A percentile compares a stretch with the other conserved stretches of the same genome.
phyloP scores from a whole-genome alignment of 2,797 vertebrate genomes.

The Labroides dimidiatus region DNA sequence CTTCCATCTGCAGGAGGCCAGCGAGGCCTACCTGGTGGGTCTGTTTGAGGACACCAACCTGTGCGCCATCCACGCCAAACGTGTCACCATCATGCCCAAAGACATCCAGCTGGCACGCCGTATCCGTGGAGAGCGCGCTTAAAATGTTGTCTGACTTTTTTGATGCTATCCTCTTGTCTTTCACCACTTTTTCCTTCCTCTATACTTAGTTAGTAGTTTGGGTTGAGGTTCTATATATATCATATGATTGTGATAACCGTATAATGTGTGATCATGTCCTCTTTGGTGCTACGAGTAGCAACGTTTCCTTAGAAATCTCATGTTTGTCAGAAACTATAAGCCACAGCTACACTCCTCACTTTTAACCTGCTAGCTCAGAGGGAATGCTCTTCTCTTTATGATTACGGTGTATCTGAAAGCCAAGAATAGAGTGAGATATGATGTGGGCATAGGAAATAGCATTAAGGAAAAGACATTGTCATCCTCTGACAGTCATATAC shows the following conservation, averaged over 20 bases:
- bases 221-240: conserved; percentile 78
- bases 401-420: conserved; percentile 57
- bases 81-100: conserved; percentile 92
- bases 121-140: conserved; percentile 89
- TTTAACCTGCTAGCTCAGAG: conserved; percentile 56
- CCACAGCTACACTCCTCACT: conserved; percentile 60
- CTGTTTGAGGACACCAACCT: conserved; percentile 89
- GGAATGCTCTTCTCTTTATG: conserved; percentile 41
- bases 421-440: conserved; percentile 50
- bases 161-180: conserved; percentile 51
- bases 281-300: conserved; percentile 81
- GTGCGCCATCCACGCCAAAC: conserved; percentile 91
- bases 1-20: conserved; percentile 83
- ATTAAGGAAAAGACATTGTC: conserved; percentile 66
- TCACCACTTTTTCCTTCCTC: conserved; percentile 60
- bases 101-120: conserved; percentile 92
- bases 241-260: conserved; percentile 79
- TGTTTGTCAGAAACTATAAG: conserved; percentile 64
- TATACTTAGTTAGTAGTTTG: conserved; percentile 75
- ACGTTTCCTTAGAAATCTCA: conserved; percentile 70
- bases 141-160: conserved; percentile 59
- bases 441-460: conserved; percentile 61
- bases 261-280: conserved; percentile 77
- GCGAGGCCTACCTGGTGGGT: conserved; percentile 89
- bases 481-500: conserved; percentile 51